Evolutionary conservation across 2,797 vertebrate species (phyloP), one percentile per base, ranked within the genome.

Genomic region (Cyclopterus lumpus): DNA sequence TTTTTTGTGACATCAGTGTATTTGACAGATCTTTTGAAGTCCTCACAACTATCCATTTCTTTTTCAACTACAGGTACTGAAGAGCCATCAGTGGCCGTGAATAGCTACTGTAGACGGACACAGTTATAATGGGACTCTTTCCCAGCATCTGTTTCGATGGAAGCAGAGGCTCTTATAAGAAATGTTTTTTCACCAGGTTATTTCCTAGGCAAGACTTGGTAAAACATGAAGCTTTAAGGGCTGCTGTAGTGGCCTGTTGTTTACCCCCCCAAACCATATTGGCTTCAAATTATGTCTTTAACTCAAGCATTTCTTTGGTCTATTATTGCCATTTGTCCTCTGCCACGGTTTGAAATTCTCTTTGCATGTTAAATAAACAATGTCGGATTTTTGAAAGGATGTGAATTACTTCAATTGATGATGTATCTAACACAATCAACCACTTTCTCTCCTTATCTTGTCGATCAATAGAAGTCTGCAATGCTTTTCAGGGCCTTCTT

Each of bases 401-500:
- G 83, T 70, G 70, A 90, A 86, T 91, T 67, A 78, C 76, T 75
- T 79, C 73, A 75, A 70, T 70, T 78, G 86, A 88, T 82, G 78
- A 91, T 81, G 79, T 80, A 84, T 86, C 83, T 71, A 71, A 83
- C 77, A 82, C 77, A 77, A 89, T 90, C 75, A 88, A 86, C 73
- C 82, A 74, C 81, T 82, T 82, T 89, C 71, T 79, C 59, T 81
- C 71, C 48, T 81, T 83, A 86, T 90, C 83, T 86, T 87, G 84
- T 92, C 85, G 86, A 82, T 93, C 88, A 89, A 91, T 90, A 86
- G 53, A 82, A 55, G 69, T 75, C 87, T 7, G 73, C 3, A 32
- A 71, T 60, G 77, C 78, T 86, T 90, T 89, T 81, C 75, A 76
- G 67, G 67, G 76, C 71, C 75, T 76, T 30, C 55, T 57, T 75